phyloP scores from a whole-genome alignment of 2,888 invertebrate genomes.

The Erebia aethiops region DNA sequence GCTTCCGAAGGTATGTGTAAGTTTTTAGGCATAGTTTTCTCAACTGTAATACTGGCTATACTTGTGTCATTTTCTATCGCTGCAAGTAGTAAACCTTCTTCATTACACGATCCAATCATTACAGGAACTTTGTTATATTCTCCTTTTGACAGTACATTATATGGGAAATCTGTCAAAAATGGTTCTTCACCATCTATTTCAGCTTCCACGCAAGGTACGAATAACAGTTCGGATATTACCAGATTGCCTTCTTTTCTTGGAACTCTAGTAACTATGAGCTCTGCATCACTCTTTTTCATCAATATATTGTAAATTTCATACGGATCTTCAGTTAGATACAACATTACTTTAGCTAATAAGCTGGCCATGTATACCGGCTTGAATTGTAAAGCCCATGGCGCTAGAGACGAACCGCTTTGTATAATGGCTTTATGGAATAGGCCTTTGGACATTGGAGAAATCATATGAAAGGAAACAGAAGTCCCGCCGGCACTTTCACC shows the following conservation, averaged over 20 bases:
- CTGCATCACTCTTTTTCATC: slow-evolving; percentile 56
- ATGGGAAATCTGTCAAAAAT: slow-evolving; percentile 62
- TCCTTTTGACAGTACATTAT: slow-evolving; percentile 55
- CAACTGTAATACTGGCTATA: slow-evolving; percentile 52
- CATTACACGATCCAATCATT: slow-evolving; percentile 60
- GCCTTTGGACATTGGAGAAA: slow-evolving; percentile 69
- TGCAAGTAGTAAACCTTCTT: slow-evolving; percentile 63
- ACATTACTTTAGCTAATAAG: slow-evolving; percentile 61
- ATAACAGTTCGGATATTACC: slow-evolving; percentile 59
- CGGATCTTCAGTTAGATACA: slow-evolving; percentile 56
- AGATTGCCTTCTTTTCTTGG: slow-evolving; percentile 57
- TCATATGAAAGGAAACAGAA: slow-evolving; percentile 63
- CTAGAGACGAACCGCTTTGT: slow-evolving; percentile 67
- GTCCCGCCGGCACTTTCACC: slow-evolving; percentile 72
- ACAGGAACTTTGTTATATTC: slow-evolving; percentile 65
- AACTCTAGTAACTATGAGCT: slow-evolving; percentile 60
- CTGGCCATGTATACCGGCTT: slow-evolving; percentile 62
- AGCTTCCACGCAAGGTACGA: slow-evolving; percentile 62
- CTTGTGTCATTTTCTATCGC: slow-evolving; percentile 58
- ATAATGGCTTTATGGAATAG: slow-evolving; percentile 69
- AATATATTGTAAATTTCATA: slow-evolving; percentile 60
- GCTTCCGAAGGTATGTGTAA: slow-evolving; percentile 52
- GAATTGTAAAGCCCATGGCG: slow-evolving; percentile 64
- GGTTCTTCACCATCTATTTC: slow-evolving; percentile 62
- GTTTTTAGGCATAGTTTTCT: slow-evolving; percentile 63